These are phyloP conservation scores for Mesocentrotus franciscanus DNA, from an alignment of 53 echinoderm and acorn worm species.

Conservation along the genomic window DNA sequence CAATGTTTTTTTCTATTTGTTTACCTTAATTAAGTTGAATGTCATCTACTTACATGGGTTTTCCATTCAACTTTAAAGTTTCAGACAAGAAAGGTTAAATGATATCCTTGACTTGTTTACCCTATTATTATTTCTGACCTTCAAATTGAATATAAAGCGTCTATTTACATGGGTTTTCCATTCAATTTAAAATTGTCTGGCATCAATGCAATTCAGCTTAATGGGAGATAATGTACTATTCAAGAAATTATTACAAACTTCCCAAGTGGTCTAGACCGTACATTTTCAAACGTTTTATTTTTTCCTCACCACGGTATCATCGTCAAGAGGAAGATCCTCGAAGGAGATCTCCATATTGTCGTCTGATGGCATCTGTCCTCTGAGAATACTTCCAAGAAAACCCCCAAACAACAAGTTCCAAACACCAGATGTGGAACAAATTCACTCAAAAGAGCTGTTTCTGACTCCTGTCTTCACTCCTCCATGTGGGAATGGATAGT, in stretches of 20 bases:
- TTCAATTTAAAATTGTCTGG: neutral
- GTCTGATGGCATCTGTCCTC: conserved; percentile 51
- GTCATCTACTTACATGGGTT: neutral
- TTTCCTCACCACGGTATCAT: conserved; percentile 58
- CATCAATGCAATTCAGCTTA: neutral
- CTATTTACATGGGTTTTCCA: neutral
- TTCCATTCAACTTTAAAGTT: neutral
- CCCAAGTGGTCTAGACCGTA: neutral
- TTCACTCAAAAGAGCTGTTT: neutral
- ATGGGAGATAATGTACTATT: neutral
- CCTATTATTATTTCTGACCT: neutral
- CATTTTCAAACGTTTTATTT: too few relatives aligned
- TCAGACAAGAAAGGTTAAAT: neutral
- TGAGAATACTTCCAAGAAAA: neutral
- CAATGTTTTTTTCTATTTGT: too few relatives aligned
- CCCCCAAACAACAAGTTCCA: neutral
- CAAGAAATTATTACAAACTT: neutral
- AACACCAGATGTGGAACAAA: neutral
- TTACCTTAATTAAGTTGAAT: too few relatives aligned
- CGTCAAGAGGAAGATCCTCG: conserved; percentile 46
- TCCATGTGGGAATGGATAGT: neutral
- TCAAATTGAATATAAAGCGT: neutral
- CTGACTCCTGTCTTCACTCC: neutral
- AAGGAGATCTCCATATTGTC: conserved; percentile 60
- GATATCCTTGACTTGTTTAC: neutral